Percentiles rank a stretch among this genome's conserved stretches.
These are phyloP conservation scores for Nannoperca australis DNA, from an alignment of 2,797 vertebrate species.

Conservation along the genomic window DNA sequence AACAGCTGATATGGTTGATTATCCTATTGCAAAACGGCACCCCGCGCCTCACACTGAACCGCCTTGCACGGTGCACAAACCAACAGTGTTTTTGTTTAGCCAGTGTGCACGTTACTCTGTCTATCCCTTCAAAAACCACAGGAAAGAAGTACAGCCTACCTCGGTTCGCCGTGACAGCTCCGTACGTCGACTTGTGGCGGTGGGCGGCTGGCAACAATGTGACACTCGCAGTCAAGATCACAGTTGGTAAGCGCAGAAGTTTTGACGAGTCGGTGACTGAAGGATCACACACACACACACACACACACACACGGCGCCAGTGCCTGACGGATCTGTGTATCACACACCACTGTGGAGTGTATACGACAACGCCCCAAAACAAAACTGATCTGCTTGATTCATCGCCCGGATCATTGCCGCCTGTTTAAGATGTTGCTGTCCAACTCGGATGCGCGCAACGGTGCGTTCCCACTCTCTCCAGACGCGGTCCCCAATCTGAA, in stretches of 20 bases:
- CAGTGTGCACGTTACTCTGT: slow-evolving; percentile 16
- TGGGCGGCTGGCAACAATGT: slow-evolving; percentile 46
- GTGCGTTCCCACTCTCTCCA: slow-evolving; percentile 55
- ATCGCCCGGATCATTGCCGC: slow-evolving; percentile 48
- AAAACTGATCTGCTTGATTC: slow-evolving; percentile 47
- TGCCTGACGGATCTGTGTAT: slow-evolving; percentile 17
- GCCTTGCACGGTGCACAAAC: slow-evolving; percentile 2
- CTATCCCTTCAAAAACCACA: not conserved
- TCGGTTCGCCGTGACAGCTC: slow-evolving; percentile 63
- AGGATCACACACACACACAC: slow-evolving; percentile 26
- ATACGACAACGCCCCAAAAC: slow-evolving; percentile 64
- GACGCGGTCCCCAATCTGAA: slow-evolving; percentile 67
- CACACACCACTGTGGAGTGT: slow-evolving; percentile 13
- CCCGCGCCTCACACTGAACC: not conserved
- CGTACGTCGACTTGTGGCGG: slow-evolving; percentile 48
- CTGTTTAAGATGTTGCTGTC: slow-evolving; percentile 58
- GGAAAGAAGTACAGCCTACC: slow-evolving; percentile 67
- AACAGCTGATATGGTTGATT: slow-evolving; percentile 26
- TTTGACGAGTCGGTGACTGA: slow-evolving; percentile 55
- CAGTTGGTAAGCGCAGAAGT: slow-evolving; percentile 71
- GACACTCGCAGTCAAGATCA: slow-evolving; percentile 47
- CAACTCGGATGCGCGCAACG: slow-evolving; percentile 69
- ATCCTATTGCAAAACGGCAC: not conserved
- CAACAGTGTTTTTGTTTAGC: slow-evolving; percentile 24
- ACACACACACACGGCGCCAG: slow-evolving; percentile 25